phyloP scores from a whole-genome alignment of 2,888 invertebrate genomes.

The Proisotoma minuta region DNA sequence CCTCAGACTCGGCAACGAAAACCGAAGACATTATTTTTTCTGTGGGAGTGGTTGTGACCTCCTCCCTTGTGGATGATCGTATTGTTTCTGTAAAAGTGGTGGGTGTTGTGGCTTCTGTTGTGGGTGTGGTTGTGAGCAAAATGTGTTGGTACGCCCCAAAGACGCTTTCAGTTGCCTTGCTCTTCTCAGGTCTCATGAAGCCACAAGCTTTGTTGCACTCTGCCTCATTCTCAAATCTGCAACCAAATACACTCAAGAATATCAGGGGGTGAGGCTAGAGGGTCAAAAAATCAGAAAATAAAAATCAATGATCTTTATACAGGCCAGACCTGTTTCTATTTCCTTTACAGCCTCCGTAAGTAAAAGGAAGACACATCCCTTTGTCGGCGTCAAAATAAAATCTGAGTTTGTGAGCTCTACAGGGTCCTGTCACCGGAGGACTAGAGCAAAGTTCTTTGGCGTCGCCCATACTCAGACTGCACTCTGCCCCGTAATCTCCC shows the following conservation, averaged over 20 bases:
- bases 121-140: constrained; percentile 13
- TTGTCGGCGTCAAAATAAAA: constrained; percentile 55
- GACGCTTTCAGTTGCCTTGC: too few relatives aligned
- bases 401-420: constrained; percentile 54
- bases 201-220: constrained; percentile 49
- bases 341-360: constrained; percentile 59
- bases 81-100: not conserved
- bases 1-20: not conserved
- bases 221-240: constrained; percentile 43
- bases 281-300: too few relatives aligned
- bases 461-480: constrained; percentile 66
- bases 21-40: not conserved
- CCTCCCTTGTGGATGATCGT: not conserved
- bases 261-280: too few relatives aligned
- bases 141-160: too few relatives aligned
- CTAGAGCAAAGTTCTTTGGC: constrained; percentile 60
- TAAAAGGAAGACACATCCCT: constrained; percentile 55
- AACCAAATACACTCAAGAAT: too few relatives aligned
- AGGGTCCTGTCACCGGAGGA: constrained; percentile 55
- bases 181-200: too few relatives aligned
- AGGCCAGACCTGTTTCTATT: constrained; percentile 55
- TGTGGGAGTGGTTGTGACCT: too few relatives aligned
- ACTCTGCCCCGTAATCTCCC: constrained; percentile 58
- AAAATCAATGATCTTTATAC: too few relatives aligned
- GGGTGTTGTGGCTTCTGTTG: not conserved